Evolutionary conservation across 1,140 invertebrate species (phyloP).

Genomic region (Caerostris darwini): DNA sequence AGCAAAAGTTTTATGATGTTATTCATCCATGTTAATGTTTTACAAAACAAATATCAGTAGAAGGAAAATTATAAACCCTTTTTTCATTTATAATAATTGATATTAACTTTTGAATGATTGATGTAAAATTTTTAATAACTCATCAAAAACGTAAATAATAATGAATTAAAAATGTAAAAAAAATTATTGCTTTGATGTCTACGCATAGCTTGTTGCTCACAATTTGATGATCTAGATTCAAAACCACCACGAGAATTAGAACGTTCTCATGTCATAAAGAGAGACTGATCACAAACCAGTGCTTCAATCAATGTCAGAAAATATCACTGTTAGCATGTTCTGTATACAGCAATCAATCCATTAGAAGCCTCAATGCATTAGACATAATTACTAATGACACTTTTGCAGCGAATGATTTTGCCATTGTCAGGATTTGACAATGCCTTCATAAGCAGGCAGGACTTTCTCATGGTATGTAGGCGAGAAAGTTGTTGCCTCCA

Average conservation of each 20-base stretch:
- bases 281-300: background rate
- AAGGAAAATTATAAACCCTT: too few species aligned
- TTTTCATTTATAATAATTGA: too few species aligned
- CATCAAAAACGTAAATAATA: background rate
- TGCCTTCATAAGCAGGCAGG: background rate
- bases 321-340: background rate
- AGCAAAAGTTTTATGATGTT: too few species aligned
- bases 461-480: background rate
- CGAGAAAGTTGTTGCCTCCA: background rate
- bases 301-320: constrained; percentile 10
- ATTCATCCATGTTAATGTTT: too few species aligned
- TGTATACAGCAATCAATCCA: background rate
- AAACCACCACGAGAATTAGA: background rate
- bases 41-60: too few species aligned
- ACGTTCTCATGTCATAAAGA: background rate
- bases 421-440: background rate
- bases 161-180: background rate
- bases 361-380: background rate
- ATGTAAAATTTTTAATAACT: background rate
- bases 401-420: background rate
- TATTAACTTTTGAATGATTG: too few species aligned
- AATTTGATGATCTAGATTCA: background rate
- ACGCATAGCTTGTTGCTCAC: background rate
- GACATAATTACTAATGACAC: constrained; percentile 4
- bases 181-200: background rate